Conservation (phyloP, 2,888 invertebrate genomes). For the Pimpla rufipes region DNA sequence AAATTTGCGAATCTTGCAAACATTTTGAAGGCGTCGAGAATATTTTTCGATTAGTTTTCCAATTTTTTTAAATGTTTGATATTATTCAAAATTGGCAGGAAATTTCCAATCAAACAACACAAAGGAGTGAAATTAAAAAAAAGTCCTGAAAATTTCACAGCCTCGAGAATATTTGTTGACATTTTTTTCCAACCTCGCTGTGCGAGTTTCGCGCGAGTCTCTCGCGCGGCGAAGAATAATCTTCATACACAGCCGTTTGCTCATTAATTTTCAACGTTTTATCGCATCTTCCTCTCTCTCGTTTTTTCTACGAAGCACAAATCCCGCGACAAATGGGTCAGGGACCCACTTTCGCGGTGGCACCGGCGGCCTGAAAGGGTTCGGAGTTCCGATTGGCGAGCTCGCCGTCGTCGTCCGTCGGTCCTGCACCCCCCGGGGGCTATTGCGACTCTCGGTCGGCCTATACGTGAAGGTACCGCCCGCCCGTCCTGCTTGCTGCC, state of each 20-base stretch:
- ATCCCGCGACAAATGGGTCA: conserved; percentile 58
- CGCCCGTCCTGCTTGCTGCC: not conserved
- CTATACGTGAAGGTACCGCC: not conserved
- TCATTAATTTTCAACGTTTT: conserved; percentile 13
- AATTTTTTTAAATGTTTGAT: no score
- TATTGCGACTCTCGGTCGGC: conserved; percentile 54
- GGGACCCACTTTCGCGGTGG: conserved; percentile 53
- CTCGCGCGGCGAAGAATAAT: no score
- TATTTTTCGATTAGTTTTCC: no score
- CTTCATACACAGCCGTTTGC: not conserved
- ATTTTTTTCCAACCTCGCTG: no score
- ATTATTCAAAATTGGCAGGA: no score
- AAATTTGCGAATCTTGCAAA: no score
- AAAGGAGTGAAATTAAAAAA: no score
- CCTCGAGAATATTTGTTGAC: no score
- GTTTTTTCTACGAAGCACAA: conserved; percentile 12
- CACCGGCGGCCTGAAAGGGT: conserved; percentile 51
- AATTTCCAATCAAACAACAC: no score
- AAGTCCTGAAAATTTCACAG: no score
- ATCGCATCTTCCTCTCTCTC: conserved; percentile 11
- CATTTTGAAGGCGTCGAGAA: no score
- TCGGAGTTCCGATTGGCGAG: conserved; percentile 63
- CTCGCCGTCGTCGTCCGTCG: conserved; percentile 45
- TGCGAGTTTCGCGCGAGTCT: no score
- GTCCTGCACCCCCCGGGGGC: conserved; percentile 63